Conservation (phyloP, 2,113 vertebrate genomes). For the Gorsachius goisagi region DNA sequence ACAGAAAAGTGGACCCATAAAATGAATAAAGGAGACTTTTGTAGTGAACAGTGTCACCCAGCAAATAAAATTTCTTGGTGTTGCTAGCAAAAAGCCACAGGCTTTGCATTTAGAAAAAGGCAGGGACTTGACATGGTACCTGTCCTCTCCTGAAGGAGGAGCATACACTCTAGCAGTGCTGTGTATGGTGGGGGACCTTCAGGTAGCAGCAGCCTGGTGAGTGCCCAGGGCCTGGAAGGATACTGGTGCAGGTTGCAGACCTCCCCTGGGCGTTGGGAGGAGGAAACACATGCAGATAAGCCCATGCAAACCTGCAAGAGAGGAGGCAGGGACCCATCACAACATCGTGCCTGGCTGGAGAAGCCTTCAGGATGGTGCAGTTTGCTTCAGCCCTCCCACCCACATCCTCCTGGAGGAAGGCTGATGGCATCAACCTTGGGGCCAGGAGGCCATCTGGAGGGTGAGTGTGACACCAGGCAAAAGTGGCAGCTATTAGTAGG, state of each 20-base stretch:
- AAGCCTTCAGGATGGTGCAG: background rate
- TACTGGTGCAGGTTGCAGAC: background rate
- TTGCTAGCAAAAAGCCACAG: background rate
- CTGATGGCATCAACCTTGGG: background rate
- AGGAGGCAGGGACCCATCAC: background rate
- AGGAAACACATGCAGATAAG: background rate
- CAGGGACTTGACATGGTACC: accelerated
- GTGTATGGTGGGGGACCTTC: accelerated
- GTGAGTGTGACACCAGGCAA: accelerated
- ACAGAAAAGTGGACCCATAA: background rate
- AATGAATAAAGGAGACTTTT: background rate
- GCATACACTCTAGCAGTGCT: background rate
- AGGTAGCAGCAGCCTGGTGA: background rate
- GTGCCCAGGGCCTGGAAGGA: background rate
- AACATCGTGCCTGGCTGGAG: accelerated
- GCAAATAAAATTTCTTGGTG: background rate
- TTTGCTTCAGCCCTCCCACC: background rate
- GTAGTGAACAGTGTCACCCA: background rate
- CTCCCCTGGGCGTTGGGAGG: background rate
- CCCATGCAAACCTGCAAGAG: accelerated
- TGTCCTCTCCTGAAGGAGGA: background rate
- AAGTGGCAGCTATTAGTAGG: background rate
- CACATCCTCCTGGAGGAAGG: background rate
- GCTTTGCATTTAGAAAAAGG: background rate
- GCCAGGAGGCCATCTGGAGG: background rate